Percentiles rank a stretch among this genome's conserved stretches.
Evolutionary conservation across 1,140 invertebrate genomes (phyloP).

Genomic region (Drosophila obscura): DNA sequence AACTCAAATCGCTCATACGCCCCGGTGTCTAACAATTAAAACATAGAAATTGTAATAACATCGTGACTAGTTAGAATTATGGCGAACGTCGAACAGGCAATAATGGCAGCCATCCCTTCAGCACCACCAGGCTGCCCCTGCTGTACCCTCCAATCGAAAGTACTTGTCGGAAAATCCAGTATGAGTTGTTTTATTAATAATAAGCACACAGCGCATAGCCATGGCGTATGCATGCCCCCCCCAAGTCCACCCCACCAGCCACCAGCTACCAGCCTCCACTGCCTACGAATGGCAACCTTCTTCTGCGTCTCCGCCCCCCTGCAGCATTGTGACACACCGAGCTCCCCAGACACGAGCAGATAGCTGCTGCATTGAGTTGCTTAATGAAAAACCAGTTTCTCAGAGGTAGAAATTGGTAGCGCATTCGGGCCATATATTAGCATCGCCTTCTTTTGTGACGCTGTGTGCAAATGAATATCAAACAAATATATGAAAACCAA

Average conservation of each 20-base stretch:
- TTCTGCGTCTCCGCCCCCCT: neutral
- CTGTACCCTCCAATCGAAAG: slow-evolving; percentile 11
- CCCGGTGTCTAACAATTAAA: slow-evolving; percentile 67
- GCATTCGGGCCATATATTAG: slow-evolving; percentile 22
- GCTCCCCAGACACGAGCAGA: neutral
- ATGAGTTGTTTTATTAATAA: slow-evolving; percentile 80
- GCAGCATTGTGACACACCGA: slow-evolving; percentile 33
- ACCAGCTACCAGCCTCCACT: no score
- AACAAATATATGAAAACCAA: slow-evolving; percentile 14
- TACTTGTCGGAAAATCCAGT: slow-evolving; percentile 76
- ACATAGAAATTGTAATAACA: slow-evolving; percentile 80
- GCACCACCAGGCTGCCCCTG: neutral
- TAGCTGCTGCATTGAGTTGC: slow-evolving; percentile 46
- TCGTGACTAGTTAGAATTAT: slow-evolving; percentile 73
- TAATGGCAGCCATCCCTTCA: slow-evolving; percentile 5
- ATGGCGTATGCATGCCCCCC: neutral
- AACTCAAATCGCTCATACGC: slow-evolving; percentile 79
- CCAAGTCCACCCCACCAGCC: neutral
- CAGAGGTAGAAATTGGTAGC: slow-evolving; percentile 56
- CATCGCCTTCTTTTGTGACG: slow-evolving; percentile 55
- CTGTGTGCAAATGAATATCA: slow-evolving; percentile 51
- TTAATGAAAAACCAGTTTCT: slow-evolving; percentile 77
- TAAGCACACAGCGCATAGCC: slow-evolving; percentile 60
- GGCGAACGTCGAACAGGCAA: slow-evolving; percentile 48
- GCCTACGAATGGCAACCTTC: no score